Conservation (phyloP, 2,797 vertebrate species). For the Linurgus olivaceus region DNA sequence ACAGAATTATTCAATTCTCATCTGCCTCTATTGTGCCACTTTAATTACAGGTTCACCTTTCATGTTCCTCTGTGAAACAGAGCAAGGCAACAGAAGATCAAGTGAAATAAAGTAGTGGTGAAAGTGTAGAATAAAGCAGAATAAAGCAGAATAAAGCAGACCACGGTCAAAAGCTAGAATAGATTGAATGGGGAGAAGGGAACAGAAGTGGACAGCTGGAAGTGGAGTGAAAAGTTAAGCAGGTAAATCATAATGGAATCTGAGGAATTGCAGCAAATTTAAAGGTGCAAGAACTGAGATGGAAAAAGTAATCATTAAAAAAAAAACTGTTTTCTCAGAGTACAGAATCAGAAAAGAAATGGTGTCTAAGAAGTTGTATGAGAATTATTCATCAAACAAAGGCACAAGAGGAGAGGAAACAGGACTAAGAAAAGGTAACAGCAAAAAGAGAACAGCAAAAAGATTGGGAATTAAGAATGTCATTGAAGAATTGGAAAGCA, state of each 20-base stretch:
- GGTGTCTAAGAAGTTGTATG: neutral
- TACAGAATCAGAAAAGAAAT: neutral
- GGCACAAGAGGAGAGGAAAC: fast-evolving
- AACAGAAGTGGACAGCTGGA: neutral
- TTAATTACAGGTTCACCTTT: neutral
- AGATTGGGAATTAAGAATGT: neutral
- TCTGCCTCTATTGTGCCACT: neutral
- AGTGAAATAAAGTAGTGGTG: neutral
- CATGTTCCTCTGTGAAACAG: neutral
- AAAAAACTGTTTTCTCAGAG: neutral
- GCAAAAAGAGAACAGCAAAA: neutral
- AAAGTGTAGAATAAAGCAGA: neutral
- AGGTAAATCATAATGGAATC: neutral
- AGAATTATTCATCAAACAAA: neutral
- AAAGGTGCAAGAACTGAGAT: neutral
- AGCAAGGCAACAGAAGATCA: neutral
- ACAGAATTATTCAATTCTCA: neutral
- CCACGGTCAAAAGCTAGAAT: neutral
- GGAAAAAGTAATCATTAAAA: neutral
- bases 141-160: neutral
- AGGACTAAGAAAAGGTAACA: neutral
- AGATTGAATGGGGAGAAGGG: neutral
- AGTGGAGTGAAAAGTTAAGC: neutral
- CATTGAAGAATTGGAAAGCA: neutral
- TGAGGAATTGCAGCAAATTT: neutral